Evolutionary conservation across 2,888 invertebrate genomes (phyloP).

Genomic region (Rhopalosiphum nymphaeae): DNA sequence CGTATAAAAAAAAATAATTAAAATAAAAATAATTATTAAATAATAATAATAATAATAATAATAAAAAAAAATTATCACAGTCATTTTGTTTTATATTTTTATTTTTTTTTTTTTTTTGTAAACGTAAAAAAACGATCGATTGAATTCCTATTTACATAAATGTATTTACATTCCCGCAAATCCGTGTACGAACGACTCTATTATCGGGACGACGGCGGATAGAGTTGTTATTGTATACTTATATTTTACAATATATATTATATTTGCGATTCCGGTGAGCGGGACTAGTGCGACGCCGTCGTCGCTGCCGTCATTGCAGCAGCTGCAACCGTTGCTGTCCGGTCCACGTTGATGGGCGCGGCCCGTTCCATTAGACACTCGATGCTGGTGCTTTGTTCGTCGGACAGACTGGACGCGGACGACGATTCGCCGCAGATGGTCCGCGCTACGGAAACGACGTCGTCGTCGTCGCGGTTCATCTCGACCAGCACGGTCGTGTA

Average conservation of each 20-base stretch:
- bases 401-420: conserved; percentile 69
- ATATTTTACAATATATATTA: neutral
- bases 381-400: conserved; percentile 73
- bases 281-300: neutral
- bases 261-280: neutral
- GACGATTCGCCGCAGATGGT: conserved; percentile 28
- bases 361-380: conserved; percentile 76
- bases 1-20: conserved; percentile 40
- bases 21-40: conserved; percentile 39
- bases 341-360: conserved; percentile 73
- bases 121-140: conserved; percentile 46
- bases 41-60: conserved; percentile 34
- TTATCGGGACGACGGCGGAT: neutral
- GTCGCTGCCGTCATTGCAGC: neutral
- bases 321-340: neutral
- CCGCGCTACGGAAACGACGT: conserved; percentile 46
- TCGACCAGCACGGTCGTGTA: conserved; percentile 77
- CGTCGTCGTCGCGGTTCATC: conserved; percentile 70
- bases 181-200: neutral
- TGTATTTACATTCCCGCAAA: neutral
- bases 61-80: conserved; percentile 63
- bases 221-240: neutral
- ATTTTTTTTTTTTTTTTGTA: conserved; percentile 17
- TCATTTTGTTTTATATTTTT: conserved; percentile 55
- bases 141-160: conserved; percentile 11